A percentile compares a stretch with the other conserved stretches of the same genome.
phyloP scores from a whole-genome alignment of 2,888 invertebrate species.

The Nomada ruficornis region DNA sequence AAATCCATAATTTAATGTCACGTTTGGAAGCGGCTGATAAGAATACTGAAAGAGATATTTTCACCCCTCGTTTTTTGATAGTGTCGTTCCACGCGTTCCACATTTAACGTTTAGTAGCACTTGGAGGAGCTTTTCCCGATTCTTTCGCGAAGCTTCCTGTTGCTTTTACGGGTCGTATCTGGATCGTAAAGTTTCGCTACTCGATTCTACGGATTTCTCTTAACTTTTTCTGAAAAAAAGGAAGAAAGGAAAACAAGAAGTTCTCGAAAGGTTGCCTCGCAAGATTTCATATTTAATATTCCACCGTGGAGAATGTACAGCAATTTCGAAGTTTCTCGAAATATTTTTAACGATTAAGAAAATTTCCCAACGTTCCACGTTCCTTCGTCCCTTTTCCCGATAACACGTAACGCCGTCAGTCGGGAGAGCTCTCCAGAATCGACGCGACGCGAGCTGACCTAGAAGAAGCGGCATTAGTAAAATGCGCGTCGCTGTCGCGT shows the following conservation, averaged over 20 bases:
- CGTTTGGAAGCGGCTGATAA: conserved; percentile 19
- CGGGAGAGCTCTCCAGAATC: conserved; percentile 53
- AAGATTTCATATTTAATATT: not conserved
- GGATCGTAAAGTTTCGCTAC: not conserved
- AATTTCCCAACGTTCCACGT: not conserved
- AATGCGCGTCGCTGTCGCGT: conserved; percentile 21
- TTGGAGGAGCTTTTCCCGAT: conserved; percentile 48
- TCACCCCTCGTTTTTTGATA: not conserved
- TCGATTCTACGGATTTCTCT: not conserved
- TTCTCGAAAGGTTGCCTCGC: no score
- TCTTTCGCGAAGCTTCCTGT: not conserved
- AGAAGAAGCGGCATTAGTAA: conserved; percentile 19
- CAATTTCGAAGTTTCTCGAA: not conserved
- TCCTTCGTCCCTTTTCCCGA: not conserved
- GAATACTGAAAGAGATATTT: not conserved
- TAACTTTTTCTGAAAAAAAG: not conserved
- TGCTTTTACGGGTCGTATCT: no score
- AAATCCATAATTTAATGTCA: conserved; percentile 44
- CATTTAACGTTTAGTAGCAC: conserved; percentile 2
- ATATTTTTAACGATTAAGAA: not conserved
- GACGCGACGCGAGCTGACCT: conserved; percentile 34
- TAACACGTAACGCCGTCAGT: conserved; percentile 1
- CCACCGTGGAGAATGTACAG: not conserved
- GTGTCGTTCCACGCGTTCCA: not conserved
- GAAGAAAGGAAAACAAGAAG: no score